Conservation (phyloP, 2,113 vertebrate genomes). For the Cromileptes altivelis region DNA sequence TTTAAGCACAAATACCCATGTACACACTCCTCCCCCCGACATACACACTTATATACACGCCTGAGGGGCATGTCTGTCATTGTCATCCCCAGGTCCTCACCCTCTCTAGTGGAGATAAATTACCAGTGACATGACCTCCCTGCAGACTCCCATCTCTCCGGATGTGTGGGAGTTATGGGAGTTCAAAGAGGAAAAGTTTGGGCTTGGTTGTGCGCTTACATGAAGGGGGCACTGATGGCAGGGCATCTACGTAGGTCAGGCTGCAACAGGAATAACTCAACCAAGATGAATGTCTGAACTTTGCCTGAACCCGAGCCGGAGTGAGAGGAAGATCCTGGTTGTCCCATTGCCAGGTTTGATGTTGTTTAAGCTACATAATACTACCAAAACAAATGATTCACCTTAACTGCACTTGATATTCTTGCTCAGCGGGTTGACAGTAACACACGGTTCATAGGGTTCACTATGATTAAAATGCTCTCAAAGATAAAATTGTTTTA, state of each 20-base stretch:
- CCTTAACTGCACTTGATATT: background rate
- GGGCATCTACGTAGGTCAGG: background rate
- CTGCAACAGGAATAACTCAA: conserved; percentile 46
- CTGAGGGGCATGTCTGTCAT: conserved; percentile 54
- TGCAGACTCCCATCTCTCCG: conserved; percentile 37
- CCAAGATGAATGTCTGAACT: conserved; percentile 44
- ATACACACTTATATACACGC: background rate
- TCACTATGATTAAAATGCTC: background rate
- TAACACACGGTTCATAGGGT: background rate
- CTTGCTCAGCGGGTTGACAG: background rate
- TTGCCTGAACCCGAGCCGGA: conserved; percentile 44
- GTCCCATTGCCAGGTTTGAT: background rate
- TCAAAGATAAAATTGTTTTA: background rate
- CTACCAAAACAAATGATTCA: background rate
- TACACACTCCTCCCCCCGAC: background rate
- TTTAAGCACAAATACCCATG: background rate
- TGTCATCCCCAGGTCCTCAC: conserved; percentile 38
- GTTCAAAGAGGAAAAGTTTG: conserved; percentile 35
- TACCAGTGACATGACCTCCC: conserved; percentile 61
- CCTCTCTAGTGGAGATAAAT: conserved; percentile 57
- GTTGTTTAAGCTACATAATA: conserved; percentile 1
- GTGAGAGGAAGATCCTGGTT: background rate
- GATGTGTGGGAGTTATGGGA: conserved; percentile 30
- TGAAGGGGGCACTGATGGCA: conserved; percentile 13
- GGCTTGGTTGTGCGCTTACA: conserved; percentile 9